Evolutionary conservation across 1,140 invertebrate species (phyloP), one percentile per base, ranked within the genome.

Genomic region (Epicauta chinensis): DNA sequence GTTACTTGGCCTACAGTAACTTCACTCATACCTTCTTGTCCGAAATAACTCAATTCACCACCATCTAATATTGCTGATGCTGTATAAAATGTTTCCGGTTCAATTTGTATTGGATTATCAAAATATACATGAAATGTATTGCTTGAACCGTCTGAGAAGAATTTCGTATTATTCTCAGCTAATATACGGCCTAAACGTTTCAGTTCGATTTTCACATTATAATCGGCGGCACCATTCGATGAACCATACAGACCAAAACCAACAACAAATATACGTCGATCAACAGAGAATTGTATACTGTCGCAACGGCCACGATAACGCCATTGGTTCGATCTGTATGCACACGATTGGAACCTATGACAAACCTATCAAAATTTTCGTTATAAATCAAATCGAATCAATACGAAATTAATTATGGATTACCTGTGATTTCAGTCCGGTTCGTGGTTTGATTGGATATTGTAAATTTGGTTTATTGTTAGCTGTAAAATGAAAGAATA

Each of bases 271-370:
- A 95, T 93, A 56, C 92, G 78, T 53, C 87, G 86, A 69, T 95
- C 92, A 3, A 94, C 91, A 59, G 87, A 90, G 69, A 95, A 95
- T 64, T 94, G 91, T 64, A 95, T 94, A 29, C 87, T 91, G 64
- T 94, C 92, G 66, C 91, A 93, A 37, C 91, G 77, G 10, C 91
- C 91, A 63, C 92, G 77, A 67, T 94, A 95, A 30, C 91, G 79
- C 91, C 92, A 95, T 64, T 97, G 94, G 69, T 97, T 97, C 64
- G 89, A 93, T 58, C 94, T 81, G 69, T 97, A 97, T 2, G 93
- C 94, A 65, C 91, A 95, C 1, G 93, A 96, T 70, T 94, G 91
- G 69, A 97, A 97, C 68, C 94, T 78, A 69, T 94, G 92, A 65
- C 93, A 95, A 10, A 92, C 85, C 85, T 88, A 70, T 16, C 75